Evolutionary conservation across 2,888 invertebrate species (phyloP).

Genomic region (Patella ulyssiponensis): DNA sequence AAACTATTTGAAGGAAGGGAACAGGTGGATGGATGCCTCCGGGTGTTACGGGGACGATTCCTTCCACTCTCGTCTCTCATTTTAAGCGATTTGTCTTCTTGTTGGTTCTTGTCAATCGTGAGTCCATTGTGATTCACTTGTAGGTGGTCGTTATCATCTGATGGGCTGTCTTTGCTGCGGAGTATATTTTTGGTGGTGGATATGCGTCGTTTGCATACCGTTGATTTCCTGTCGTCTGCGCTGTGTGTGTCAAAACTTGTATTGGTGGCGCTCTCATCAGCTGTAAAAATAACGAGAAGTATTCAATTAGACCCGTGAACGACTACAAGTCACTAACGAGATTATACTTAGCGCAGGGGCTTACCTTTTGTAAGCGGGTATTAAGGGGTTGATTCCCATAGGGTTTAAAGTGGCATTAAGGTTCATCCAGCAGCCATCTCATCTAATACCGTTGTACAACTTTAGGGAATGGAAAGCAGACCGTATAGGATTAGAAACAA

Average conservation of each 20-base stretch:
- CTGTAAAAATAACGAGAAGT: not conserved
- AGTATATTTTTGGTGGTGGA: not conserved
- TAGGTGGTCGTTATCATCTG: not conserved
- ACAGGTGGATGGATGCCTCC: slow-evolving; percentile 1
- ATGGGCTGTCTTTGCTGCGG: not conserved
- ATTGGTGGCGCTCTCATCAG: not conserved
- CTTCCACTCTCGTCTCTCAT: not conserved
- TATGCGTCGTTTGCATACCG: not conserved
- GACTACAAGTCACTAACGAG: too few species aligned
- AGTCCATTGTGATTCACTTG: not conserved
- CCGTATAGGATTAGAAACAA: too few species aligned
- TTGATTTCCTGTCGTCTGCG: not conserved
- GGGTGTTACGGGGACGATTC: not conserved
- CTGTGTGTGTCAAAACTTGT: slow-evolving; percentile 3
- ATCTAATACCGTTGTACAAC: too few species aligned
- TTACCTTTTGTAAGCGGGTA: too few species aligned
- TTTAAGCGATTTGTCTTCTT: not conserved
- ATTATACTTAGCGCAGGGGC: too few species aligned
- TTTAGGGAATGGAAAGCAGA: too few species aligned
- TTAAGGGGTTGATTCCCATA: too few species aligned
- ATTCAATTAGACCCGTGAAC: too few species aligned
- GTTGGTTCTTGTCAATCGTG: not conserved
- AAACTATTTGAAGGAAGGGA: not conserved
- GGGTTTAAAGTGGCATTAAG: too few species aligned
- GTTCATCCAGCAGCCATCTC: too few species aligned